Conservation (phyloP, 2,113 vertebrate genomes). For the Willisornis vidua region DNA sequence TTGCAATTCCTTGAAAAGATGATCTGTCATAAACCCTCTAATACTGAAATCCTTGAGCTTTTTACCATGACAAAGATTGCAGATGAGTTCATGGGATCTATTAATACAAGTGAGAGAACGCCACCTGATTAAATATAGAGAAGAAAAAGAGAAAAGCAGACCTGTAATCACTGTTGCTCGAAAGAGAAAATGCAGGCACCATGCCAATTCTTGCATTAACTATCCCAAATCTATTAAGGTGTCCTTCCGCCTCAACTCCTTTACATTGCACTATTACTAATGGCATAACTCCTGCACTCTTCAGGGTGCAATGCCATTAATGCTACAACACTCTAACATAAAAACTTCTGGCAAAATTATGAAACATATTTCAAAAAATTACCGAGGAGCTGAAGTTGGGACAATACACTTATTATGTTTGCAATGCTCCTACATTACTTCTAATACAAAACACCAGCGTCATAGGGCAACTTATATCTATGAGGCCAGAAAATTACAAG, state of each 20-base stretch:
- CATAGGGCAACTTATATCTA: neutral
- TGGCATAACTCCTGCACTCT: neutral
- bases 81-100: neutral
- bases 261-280: neutral
- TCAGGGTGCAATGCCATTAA: neutral
- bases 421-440: neutral
- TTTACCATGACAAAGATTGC: neutral
- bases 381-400: neutral
- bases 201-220: conserved; percentile 36
- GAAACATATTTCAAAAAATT: neutral
- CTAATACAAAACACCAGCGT: neutral
- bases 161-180: neutral
- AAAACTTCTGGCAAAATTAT: neutral
- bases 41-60: neutral
- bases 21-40: neutral
- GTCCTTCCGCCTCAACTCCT: neutral
- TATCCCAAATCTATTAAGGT: neutral
- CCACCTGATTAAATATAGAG: neutral
- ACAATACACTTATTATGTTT: neutral
- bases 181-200: neutral
- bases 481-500: neutral
- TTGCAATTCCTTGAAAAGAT: conserved; percentile 6
- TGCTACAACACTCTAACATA: neutral
- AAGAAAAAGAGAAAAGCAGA: neutral
- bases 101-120: neutral